Base-by-base conservation (phyloP, 2,113 vertebrate species). In the Rhynchopsitta pachyrhyncha region DNA sequence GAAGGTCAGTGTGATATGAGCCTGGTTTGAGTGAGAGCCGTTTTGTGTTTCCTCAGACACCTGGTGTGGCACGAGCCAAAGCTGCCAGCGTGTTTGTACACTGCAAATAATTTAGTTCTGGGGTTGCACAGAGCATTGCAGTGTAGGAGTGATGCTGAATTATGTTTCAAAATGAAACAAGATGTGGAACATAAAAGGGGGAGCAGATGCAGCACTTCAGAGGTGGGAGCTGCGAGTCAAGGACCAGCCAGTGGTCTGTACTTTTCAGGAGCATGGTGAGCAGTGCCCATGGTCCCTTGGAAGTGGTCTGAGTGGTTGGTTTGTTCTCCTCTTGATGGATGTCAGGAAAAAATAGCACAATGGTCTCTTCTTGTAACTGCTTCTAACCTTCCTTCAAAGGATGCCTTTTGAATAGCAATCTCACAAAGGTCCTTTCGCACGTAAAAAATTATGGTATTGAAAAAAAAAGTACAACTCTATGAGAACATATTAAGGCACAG, bases 21-120 rank as follows among this genome's bases (percentile, higher is more conserved):
- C 50, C 71, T 92, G 33, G 25, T 42, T 79, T 88, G 88, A 35
- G 10, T 31, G 41, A 90, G 53, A 37, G 39, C 55, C 1, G 1
- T 18, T 46, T 46, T 69, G 9, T 49, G 17, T 39, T 17, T 47
- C 1, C 0, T 37, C 62, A 20, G 35, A 55, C 1, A 8, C 39
- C 20, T 82, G 39, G 20, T 23, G 42, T 47, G 39, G 13, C 4
- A 3, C 2, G 1, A 28, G 12, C 15, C 1, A 0, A 2, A 41
- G 15, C 35, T 84, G 80, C 47, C 66, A 71, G 41, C 10, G 0
- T 10, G 19, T 25, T 63, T 50, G 10, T 67, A 20, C 50, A 9
- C 50, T 78, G 39, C 37, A 62, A 66, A 82, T 68, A 44, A 29
- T 37, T 79, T 79, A 27, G 27, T 87, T 67, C 66, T 50, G 74